Evolutionary conservation across 1,140 invertebrate genomes (phyloP), one percentile per base, ranked within the genome.

Genomic region (Temnothorax longispinosus): DNA sequence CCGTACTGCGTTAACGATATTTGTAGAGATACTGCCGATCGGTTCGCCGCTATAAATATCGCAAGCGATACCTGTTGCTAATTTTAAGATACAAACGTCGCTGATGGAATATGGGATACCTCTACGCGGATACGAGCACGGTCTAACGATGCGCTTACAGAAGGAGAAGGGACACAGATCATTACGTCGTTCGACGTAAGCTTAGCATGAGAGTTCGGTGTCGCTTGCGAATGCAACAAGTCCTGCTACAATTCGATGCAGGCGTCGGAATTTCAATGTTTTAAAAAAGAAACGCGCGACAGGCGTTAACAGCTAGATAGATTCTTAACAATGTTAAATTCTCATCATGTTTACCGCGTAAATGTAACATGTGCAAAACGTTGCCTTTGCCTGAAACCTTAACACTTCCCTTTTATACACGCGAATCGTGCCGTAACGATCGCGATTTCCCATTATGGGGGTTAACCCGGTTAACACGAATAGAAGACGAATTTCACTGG

Each of bases 261-360:
- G 38, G 52, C 38, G 32, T 60, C 69, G 32, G 35, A 75, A 62
- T 60, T 72, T 38, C 18, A n/a, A 60, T 58, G 27, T 84, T 27
- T 27, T 74, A 50, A 38, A 75, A 82, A 60, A 60, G n/a, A 58
- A 32, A 35, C 3, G 13, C 47, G 50, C 78, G 50, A 81, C n/a
- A 44, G 52, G 71, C 54, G 71, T 38, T 75, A 84, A 75, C 77
- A 81, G 54, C 80, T 74, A 82, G 27, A 72, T 82, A 47, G 41
- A 74, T 82, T 58, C 67, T 82, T 82, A 82, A 82, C 80, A 74
- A n/a, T 35, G 4, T 82, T 82, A 82, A 82, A 82, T 82, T 82
- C 80, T 82, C 67, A 54, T 74, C 56, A 35, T 54, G 80, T 27
- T 82, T n/a, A 52, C 18, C 62, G 77, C 62, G 54, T 69, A 69